A percentile compares a stretch with the other conserved stretches of the same genome.
Evolutionary conservation across 2,113 vertebrate genomes (phyloP).

Genomic region (Poeciliopsis turrubarensis): DNA sequence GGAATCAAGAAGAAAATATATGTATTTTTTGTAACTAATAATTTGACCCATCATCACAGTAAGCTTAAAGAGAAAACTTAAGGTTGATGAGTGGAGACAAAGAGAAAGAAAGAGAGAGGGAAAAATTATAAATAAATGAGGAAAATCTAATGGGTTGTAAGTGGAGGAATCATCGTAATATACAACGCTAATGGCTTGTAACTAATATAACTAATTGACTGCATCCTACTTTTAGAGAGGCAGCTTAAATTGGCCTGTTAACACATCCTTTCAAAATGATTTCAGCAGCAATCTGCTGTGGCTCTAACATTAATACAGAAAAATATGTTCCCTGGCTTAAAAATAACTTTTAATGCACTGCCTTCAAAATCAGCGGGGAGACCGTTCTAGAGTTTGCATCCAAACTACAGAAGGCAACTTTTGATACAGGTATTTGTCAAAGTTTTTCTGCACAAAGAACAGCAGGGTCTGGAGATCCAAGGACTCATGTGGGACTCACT

Average conservation of each 20-base stretch:
- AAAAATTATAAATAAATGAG: background rate
- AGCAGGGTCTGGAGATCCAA: slow-evolving; percentile 15
- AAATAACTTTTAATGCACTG: slow-evolving; percentile 5
- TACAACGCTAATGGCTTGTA: slow-evolving; percentile 48
- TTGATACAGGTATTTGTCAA: slow-evolving; percentile 14
- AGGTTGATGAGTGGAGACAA: background rate
- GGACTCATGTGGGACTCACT: slow-evolving; percentile 3
- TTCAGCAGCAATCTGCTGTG: background rate
- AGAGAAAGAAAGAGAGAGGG: background rate
- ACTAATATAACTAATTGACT: slow-evolving; percentile 56
- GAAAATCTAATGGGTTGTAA: background rate
- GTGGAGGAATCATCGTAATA: slow-evolving; percentile 32
- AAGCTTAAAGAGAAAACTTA: background rate
- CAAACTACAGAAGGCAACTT: slow-evolving; percentile 25
- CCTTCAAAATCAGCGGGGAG: slow-evolving; percentile 16
- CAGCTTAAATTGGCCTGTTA: slow-evolving; percentile 11
- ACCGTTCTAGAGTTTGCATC: slow-evolving; percentile 17
- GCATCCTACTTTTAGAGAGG: slow-evolving; percentile 34
- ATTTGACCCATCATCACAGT: background rate
- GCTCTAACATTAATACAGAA: background rate
- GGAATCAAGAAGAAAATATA: background rate
- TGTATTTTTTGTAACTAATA: too few relatives aligned
- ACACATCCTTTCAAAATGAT: background rate
- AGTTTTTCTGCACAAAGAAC: slow-evolving; percentile 11
- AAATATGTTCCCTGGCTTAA: background rate